Percentiles rank a stretch among this genome's conserved stretches.
Conservation (phyloP, 1,140 invertebrate species). For the Procambarus clarkii region DNA sequence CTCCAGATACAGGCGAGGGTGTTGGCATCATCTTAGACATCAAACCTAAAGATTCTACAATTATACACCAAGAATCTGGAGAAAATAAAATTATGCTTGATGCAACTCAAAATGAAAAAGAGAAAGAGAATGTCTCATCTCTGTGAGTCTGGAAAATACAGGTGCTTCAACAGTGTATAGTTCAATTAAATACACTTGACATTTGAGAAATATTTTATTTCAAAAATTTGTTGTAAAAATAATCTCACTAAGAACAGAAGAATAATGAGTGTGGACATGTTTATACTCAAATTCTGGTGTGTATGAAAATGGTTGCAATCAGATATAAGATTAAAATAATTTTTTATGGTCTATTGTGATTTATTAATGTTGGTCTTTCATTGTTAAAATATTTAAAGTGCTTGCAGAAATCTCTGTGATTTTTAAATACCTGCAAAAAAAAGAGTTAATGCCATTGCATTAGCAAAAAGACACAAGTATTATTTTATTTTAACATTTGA, state of each 20-base stretch:
- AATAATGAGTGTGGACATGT: neutral
- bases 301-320: neutral
- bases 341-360: neutral
- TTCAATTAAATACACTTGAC: neutral
- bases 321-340: neutral
- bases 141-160: conserved; percentile 16
- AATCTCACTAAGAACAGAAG: neutral
- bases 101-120: conserved; percentile 56
- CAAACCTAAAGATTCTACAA: conserved; percentile 47
- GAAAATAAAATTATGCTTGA: conserved; percentile 57
- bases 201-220: neutral
- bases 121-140: conserved; percentile 54
- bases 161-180: neutral
- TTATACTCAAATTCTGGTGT: neutral
- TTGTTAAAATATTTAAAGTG: neutral
- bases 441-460: neutral
- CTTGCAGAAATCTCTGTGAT: neutral
- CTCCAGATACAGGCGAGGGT: conserved; percentile 56
- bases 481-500: neutral
- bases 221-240: neutral
- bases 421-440: neutral
- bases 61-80: conserved; percentile 52
- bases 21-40: conserved; percentile 61
- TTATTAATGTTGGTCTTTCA: conserved; percentile 3
- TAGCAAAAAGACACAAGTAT: neutral